Base-by-base conservation (phyloP, 1,140 invertebrate species). In the Ceratitis capitata region DNA sequence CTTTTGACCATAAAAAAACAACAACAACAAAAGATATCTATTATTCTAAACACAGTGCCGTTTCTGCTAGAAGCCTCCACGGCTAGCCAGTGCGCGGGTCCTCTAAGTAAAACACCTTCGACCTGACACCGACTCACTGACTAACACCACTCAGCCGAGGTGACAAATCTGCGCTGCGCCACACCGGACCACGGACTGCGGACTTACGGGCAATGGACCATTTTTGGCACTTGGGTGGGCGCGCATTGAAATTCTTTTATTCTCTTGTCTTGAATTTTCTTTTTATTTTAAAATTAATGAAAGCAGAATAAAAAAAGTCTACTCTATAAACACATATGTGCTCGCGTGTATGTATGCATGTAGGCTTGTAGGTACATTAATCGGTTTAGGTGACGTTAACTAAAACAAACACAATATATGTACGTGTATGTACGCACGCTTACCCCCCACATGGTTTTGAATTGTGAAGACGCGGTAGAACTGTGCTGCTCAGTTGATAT, bases 341-440 rank as follows among this genome's bases (percentile, higher is more conserved):
- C 58, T 29, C 61, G 23, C 51, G 23, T 7, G 0, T n/a, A 23
- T 56, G 10, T n/a, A n/a, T n/a, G n/a, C n/a, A 23, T 56, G 51
- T 12, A 12, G 5, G 45, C 51, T 56, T n/a, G n/a, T 6, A n/a
- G n/a, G n/a, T n/a, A 23, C 51, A 23, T n/a, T 69, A 69, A 69
- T 29, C 61, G 61, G 61, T 69, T 69, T 69, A 69, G 61, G 16
- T 69, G 61, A 69, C 61, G 32, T 35, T 69, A 69, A 69, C 61
- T 69, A 69, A 69, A 69, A 69, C 61, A 69, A 69, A 69, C 32
- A 35, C 32, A 35, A 69, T 69, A n/a, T n/a, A n/a, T n/a, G 61
- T 35, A 35, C n/a, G n/a, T n/a, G n/a, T n/a, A n/a, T n/a, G n/a
- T n/a, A n/a, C n/a, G n/a, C n/a, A n/a, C n/a, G n/a, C n/a, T n/a